Percentiles rank a stretch among this genome's conserved stretches.
These are phyloP conservation scores for Austrolebias charrua DNA, from an alignment of 2,797 vertebrate species.

Conservation along the genomic window DNA sequence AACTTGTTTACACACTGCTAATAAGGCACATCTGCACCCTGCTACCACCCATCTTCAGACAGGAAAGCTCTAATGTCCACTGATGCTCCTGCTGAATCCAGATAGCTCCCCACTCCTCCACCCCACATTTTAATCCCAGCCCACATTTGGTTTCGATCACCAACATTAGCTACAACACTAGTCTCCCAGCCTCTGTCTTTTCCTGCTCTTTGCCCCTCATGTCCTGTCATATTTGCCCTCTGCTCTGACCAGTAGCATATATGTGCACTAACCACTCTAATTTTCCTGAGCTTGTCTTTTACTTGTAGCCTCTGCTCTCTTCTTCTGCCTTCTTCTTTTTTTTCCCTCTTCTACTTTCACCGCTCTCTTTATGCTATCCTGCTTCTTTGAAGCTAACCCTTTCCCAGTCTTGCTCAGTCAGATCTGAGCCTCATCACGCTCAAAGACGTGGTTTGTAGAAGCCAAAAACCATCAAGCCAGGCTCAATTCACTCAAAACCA, in stretches of 20 bases:
- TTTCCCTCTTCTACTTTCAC: constrained; percentile 30
- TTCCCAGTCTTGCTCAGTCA: constrained; percentile 53
- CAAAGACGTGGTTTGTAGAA: constrained; percentile 25
- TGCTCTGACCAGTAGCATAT: constrained; percentile 70
- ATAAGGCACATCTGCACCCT: constrained; percentile 46
- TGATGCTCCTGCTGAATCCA: constrained; percentile 36
- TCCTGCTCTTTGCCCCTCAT: constrained; percentile 58
- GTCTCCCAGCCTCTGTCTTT: constrained; percentile 53
- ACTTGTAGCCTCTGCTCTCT: constrained; percentile 68
- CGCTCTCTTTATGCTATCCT: constrained; percentile 44
- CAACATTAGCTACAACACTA: constrained; percentile 47
- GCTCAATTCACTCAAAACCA: not conserved
- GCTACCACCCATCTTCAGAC: constrained; percentile 30
- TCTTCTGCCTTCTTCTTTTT: constrained; percentile 46
- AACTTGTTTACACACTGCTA: constrained; percentile 53
- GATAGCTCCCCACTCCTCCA: constrained; percentile 30
- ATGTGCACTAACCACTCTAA: constrained; percentile 76
- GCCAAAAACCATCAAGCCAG: not conserved
- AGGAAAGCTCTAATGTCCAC: constrained; percentile 36
- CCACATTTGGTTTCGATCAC: constrained; percentile 31
- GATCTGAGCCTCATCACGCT: constrained; percentile 37
- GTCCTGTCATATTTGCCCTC: constrained; percentile 66
- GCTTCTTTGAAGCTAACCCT: constrained; percentile 56
- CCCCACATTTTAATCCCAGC: constrained; percentile 26
- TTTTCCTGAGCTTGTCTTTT: constrained; percentile 70